Conservation (phyloP, 2,888 invertebrate genomes). For the Epinotia ramella region DNA sequence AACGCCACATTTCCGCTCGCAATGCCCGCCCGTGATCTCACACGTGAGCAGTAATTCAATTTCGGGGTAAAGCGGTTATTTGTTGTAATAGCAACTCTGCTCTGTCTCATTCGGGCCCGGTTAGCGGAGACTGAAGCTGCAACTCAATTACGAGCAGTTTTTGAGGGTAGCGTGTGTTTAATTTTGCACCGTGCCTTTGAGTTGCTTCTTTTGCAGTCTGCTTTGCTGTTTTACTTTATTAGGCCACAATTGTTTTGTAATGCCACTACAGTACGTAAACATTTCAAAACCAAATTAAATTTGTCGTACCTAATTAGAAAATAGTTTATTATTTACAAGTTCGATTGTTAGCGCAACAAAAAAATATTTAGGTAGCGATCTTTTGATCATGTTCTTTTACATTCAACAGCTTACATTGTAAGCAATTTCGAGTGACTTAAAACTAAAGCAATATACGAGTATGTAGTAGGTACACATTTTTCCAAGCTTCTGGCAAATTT, state of each 20-base stretch:
- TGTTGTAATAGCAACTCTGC: constrained; percentile 70
- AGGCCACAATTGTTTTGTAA: background rate
- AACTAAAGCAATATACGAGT: background rate
- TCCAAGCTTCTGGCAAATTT: background rate
- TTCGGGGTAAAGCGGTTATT: constrained; percentile 72
- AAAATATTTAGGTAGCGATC: too few relatives aligned
- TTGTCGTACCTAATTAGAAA: background rate
- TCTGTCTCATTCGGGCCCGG: constrained; percentile 69
- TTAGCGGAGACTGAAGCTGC: constrained; percentile 68
- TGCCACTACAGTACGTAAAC: background rate
- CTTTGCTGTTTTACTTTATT: constrained; percentile 25
- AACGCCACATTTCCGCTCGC: constrained; percentile 4
- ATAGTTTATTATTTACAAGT: too few relatives aligned
- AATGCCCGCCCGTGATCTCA: constrained; percentile 50
- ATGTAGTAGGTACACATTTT: background rate
- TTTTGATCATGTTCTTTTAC: too few relatives aligned
- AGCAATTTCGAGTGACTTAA: background rate
- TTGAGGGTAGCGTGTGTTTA: constrained; percentile 52
- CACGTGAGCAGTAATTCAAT: constrained; percentile 73
- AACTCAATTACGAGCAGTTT: constrained; percentile 67
- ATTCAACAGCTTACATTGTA: too few relatives aligned
- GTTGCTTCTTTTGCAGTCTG: constrained; percentile 32
- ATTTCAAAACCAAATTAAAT: background rate
- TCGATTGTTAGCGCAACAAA: too few relatives aligned
- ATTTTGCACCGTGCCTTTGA: constrained; percentile 34